Percentiles rank a stretch among this genome's conserved stretches.
Conservation (phyloP, 2,113 vertebrate genomes). For the Anoplopoma fimbria region DNA sequence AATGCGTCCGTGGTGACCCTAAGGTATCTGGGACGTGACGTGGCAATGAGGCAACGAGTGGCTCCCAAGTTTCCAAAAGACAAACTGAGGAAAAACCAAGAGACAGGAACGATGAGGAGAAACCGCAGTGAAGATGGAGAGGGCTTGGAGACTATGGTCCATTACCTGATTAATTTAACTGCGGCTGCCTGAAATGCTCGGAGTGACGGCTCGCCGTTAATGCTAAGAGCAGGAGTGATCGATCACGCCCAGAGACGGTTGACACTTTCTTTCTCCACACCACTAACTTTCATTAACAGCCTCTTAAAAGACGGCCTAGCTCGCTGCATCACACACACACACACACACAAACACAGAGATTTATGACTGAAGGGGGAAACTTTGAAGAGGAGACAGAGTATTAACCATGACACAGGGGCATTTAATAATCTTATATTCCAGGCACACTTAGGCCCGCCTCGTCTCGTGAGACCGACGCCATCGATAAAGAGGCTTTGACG, state of each 20-base stretch:
- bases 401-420: conserved; percentile 42
- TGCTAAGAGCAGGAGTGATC: conserved; percentile 59
- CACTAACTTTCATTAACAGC: conserved; percentile 74
- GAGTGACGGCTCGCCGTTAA: conserved; percentile 73
- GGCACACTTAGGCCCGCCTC: conserved; percentile 41
- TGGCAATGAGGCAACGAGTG: not conserved
- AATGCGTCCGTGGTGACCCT: not conserved
- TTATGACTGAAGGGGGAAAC: conserved; percentile 57
- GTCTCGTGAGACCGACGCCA: conserved; percentile 4
- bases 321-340: conserved; percentile 4
- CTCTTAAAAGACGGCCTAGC: conserved; percentile 45
- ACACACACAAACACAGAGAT: conserved; percentile 27
- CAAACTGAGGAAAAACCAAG: not conserved
- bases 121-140: conserved; percentile 8
- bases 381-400: conserved; percentile 54
- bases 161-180: conserved; percentile 82
- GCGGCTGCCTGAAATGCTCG: conserved; percentile 72
- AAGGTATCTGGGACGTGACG: not conserved
- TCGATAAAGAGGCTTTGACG: conserved; percentile 40
- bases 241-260: conserved; percentile 56
- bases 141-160: conserved; percentile 35
- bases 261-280: conserved; percentile 63
- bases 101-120: conserved; percentile 46
- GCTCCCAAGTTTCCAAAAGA: not conserved
- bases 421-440: conserved; percentile 58